These are phyloP conservation scores for Amaurobius ferox DNA, from an alignment of 2,888 invertebrate genomes.

Conservation along the genomic window DNA sequence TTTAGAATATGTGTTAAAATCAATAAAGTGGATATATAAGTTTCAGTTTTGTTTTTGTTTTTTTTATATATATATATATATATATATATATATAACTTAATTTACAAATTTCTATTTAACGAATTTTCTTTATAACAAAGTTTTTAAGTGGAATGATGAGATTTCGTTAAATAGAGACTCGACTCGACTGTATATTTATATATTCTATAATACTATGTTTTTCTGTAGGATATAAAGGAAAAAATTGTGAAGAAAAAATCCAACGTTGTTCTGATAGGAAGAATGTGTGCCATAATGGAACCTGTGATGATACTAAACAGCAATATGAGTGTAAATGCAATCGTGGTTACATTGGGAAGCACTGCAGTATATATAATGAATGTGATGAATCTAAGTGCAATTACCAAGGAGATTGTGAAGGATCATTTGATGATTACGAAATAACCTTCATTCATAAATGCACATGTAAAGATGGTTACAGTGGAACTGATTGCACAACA, in stretches of 20 bases:
- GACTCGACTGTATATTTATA: too few species aligned
- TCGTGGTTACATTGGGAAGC: slow-evolving; percentile 88
- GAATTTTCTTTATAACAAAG: too few species aligned
- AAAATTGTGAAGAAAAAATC: slow-evolving; percentile 15
- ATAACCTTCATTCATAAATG: slow-evolving; percentile 81
- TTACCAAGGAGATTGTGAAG: slow-evolving; percentile 45
- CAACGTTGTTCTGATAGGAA: slow-evolving; percentile 17
- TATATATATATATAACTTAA: too few species aligned
- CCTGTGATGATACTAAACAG: slow-evolving; percentile 85
- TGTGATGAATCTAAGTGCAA: slow-evolving; percentile 79
- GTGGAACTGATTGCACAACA: slow-evolving; percentile 85
- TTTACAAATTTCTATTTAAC: too few species aligned
- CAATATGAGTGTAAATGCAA: slow-evolving; percentile 87
- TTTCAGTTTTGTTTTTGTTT: too few species aligned
- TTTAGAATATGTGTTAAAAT: too few species aligned
- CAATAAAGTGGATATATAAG: too few species aligned
- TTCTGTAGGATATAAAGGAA: slow-evolving; percentile 47
- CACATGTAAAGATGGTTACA: slow-evolving; percentile 84
- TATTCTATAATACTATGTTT: too few species aligned
- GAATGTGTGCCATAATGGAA: slow-evolving; percentile 84
- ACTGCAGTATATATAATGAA: slow-evolving; percentile 93
- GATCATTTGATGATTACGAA: slow-evolving; percentile 56
- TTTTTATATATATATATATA: too few species aligned
- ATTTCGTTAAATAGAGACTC: too few species aligned
- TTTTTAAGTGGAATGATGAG: too few species aligned